Conservation (phyloP, 2,797 vertebrate genomes). For the Sebastolobus alascanus region DNA sequence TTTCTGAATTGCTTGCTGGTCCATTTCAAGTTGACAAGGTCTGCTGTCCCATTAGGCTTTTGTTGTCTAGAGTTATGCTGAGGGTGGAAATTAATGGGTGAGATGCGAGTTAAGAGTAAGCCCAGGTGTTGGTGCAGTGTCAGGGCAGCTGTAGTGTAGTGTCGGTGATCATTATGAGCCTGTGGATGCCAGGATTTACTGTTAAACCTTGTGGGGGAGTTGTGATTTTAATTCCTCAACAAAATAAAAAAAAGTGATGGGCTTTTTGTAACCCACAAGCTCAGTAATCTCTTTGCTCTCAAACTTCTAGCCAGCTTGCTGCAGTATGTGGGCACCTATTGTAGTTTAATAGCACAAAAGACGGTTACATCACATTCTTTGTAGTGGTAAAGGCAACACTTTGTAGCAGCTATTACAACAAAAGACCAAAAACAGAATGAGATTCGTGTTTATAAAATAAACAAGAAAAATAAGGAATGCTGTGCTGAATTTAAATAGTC, state of each 20-base stretch:
- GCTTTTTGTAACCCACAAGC: slow-evolving; percentile 30
- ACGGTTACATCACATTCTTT: slow-evolving; percentile 33
- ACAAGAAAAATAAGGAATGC: neutral
- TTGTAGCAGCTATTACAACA: slow-evolving; percentile 2
- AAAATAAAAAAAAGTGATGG: slow-evolving; percentile 44
- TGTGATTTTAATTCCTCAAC: slow-evolving; percentile 32
- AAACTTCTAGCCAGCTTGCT: slow-evolving; percentile 29
- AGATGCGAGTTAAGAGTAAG: slow-evolving; percentile 8
- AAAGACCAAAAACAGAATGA: slow-evolving; percentile 8
- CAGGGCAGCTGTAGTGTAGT: neutral
- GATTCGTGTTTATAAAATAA: neutral
- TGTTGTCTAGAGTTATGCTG: slow-evolving; percentile 45
- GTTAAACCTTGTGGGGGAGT: slow-evolving; percentile 20
- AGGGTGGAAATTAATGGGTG: slow-evolving; percentile 23
- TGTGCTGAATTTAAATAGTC: neutral
- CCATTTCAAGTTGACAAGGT: slow-evolving; percentile 48
- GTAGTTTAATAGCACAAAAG: slow-evolving; percentile 27
- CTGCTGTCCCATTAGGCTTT: slow-evolving; percentile 35
- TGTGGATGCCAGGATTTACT: slow-evolving; percentile 21
- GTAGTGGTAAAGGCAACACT: slow-evolving; percentile 19
- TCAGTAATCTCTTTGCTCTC: slow-evolving; percentile 19
- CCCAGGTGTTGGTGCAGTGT: slow-evolving; percentile 19
- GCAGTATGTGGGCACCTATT: slow-evolving; percentile 1
- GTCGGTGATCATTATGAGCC: slow-evolving; percentile 14
- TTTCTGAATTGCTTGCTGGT: slow-evolving; percentile 24